Conservation (phyloP, 2,888 invertebrate genomes). For the Tanytarsus gracilentus region DNA sequence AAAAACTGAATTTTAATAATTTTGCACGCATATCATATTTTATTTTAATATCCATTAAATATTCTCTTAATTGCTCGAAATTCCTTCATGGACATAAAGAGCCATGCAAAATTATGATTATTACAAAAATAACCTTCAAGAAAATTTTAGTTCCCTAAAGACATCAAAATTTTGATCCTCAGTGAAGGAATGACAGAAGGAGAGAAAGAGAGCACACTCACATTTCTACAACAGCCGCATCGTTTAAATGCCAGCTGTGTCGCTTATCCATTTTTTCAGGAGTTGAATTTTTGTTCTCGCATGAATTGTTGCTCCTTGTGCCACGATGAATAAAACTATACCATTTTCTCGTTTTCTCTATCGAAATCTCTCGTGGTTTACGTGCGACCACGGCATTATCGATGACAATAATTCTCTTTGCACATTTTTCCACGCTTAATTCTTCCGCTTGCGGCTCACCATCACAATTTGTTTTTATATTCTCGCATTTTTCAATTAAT, state of each 20-base stretch:
- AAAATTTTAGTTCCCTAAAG: too few species aligned
- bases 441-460: not conserved
- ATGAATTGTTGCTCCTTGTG: conserved; percentile 3
- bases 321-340: conserved; percentile 20
- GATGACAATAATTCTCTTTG: not conserved
- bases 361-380: not conserved
- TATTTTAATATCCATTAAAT: too few species aligned
- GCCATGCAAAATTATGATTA: too few species aligned
- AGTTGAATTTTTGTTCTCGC: conserved; percentile 8
- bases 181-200: not conserved
- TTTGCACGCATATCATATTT: too few species aligned
- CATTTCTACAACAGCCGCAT: conserved; percentile 20
- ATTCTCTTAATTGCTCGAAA: too few species aligned
- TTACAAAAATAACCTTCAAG: too few species aligned
- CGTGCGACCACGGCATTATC: not conserved
- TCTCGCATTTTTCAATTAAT: conserved; percentile 7
- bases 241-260: conserved; percentile 28
- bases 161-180: too few species aligned
- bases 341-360: conserved; percentile 18
- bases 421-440: not conserved
- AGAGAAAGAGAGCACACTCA: conserved; percentile 16
- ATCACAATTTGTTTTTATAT: not conserved
- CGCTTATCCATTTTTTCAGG: conserved; percentile 22
- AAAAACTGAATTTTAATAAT: too few species aligned
- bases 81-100: too few species aligned